Conservation (phyloP, 2,888 invertebrate genomes). For the Drosophila acutilabella region DNA sequence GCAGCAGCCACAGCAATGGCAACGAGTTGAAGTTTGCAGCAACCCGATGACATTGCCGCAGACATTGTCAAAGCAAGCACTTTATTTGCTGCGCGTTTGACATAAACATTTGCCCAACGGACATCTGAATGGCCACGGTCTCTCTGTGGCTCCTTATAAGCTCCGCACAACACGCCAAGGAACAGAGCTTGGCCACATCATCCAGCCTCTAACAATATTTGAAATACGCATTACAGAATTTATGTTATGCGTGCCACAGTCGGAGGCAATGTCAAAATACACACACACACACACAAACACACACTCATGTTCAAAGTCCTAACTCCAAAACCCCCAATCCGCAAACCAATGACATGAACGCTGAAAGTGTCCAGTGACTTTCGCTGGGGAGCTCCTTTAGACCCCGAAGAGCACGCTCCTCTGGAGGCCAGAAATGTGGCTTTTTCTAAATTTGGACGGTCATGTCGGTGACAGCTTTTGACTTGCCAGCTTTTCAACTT, state of each 20-base stretch:
- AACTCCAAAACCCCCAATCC: constrained; percentile 14
- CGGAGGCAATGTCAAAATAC: constrained; percentile 62
- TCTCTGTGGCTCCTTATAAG: constrained; percentile 77
- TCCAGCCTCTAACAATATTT: constrained; percentile 69
- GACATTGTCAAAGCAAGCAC: constrained; percentile 80
- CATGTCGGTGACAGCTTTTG: constrained; percentile 77
- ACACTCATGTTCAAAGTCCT: constrained; percentile 15
- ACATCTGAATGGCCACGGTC: constrained; percentile 77
- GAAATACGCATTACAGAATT: constrained; percentile 79
- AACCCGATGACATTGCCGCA: constrained; percentile 70
- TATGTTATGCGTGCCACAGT: constrained; percentile 77
- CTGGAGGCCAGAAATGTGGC: constrained; percentile 72
- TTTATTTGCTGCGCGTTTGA: constrained; percentile 79
- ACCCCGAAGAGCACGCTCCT: constrained; percentile 45
- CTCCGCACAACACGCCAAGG: constrained; percentile 71
- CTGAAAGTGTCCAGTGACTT: constrained; percentile 76
- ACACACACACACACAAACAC: constrained; percentile 4
- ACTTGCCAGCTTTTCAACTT: constrained; percentile 64
- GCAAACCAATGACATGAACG: constrained; percentile 37
- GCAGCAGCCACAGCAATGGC: constrained; percentile 16
- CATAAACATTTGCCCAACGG: constrained; percentile 80
- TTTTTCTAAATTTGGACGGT: constrained; percentile 79
- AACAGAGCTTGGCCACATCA: constrained; percentile 52
- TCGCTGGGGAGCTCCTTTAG: constrained; percentile 55
- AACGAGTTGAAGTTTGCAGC: constrained; percentile 15